Percentiles rank a stretch among this genome's conserved stretches.
These are phyloP conservation scores for Crotalus tigris DNA, from an alignment of 2,113 vertebrate genomes.

Conservation along the genomic window DNA sequence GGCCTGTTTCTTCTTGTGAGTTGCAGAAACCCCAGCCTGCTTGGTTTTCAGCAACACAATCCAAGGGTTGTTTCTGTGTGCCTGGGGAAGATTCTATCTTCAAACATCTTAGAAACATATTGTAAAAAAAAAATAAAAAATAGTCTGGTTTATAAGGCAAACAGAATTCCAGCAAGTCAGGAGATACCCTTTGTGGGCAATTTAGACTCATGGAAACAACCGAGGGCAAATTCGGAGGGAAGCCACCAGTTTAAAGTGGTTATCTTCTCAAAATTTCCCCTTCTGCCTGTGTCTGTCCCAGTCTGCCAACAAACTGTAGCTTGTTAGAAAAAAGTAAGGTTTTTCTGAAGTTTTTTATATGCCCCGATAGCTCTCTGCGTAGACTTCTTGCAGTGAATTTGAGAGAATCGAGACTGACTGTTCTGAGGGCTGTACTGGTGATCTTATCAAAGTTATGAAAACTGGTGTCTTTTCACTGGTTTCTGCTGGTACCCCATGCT, in stretches of 20 bases:
- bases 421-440: background rate
- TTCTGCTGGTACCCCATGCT: background rate
- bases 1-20: background rate
- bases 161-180: background rate
- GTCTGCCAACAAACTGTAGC: background rate
- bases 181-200: background rate
- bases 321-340: background rate
- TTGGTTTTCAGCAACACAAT: background rate
- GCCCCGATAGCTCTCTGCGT: background rate
- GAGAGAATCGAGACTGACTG: background rate
- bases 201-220: background rate
- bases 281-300: background rate
- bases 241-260: background rate
- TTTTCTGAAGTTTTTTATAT: background rate
- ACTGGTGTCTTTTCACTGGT: background rate
- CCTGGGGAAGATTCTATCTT: background rate
- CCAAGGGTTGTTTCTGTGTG: background rate
- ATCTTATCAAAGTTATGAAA: background rate
- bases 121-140: background rate
- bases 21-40: background rate
- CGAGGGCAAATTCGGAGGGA: background rate
- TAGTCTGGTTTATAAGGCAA: background rate
- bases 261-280: background rate
- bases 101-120: background rate
- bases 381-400: background rate